Base-by-base conservation (phyloP, 2,888 invertebrate species). In the Tetanocera ferruginea region DNA sequence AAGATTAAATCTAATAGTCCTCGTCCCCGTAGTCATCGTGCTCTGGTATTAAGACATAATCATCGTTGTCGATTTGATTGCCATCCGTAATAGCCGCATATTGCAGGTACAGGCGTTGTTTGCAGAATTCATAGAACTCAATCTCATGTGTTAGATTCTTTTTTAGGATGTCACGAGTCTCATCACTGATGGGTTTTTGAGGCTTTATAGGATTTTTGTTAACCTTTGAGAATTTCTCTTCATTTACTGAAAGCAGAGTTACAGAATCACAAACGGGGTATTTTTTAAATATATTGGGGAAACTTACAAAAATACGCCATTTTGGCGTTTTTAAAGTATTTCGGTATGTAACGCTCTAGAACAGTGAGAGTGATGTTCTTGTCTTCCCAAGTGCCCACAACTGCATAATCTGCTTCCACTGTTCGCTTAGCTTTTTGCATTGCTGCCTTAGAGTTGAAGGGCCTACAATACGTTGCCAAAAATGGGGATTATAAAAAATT, bases 81-180 rank as follows among this genome's bases (percentile, higher is more conserved):
- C 84, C 85, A n/a, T 82, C 76, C 69, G 92, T 91, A 1, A 96
- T 90, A 0, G 96, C 96, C 57, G 93, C 90, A 77, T 95, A 92
- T 85, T 97, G 97, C 86, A 93, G 91, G 86, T 96, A 94, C 11
- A 97, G 91, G 82, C 97, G 91, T 86, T 97, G 96, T 83, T 93
- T 94, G 88, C 96, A 96, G 88, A 97, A 97, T 86, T 97, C 94
- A 88, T 97, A 97, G 89, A 97, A 96, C 86, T 97, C 97, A 5
- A 97, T 95, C 90, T 97, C 97, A 74, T 94, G 91, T 0, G 96
- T 96, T 86, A 97, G 95, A 89, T 97, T 97, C 76, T 92, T 92
- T 82, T 95, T 91, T 2, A 97, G 94, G 37, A 96, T 93, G 64
- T 95, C 93, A 85, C 96, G 96, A 1, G 96, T 94, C 84, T 94